A percentile compares a stretch with the other conserved stretches of the same genome.
These are phyloP conservation scores for Zaprionus bogoriensis DNA, from an alignment of 2,888 invertebrate species.

Conservation along the genomic window DNA sequence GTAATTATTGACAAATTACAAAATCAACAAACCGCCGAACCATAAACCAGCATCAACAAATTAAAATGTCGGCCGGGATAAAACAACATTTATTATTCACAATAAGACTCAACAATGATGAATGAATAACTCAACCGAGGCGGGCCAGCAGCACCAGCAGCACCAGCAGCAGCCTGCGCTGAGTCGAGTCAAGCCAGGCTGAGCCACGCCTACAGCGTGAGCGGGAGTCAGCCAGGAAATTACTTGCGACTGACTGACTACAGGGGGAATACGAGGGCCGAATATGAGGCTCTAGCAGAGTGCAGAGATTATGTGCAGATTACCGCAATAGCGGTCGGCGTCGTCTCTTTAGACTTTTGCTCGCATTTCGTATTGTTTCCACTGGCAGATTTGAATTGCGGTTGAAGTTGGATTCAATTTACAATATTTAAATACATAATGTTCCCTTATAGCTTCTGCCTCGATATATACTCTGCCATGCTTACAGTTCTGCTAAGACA, in stretches of 20 bases:
- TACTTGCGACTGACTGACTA: conserved; percentile 20
- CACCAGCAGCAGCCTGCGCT: no score
- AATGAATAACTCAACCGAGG: conserved; percentile 47
- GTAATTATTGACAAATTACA: conserved; percentile 72
- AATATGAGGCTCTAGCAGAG: neutral
- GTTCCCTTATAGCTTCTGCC: no score
- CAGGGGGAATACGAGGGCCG: no score
- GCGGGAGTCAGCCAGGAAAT: conserved; percentile 27
- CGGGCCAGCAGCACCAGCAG: neutral
- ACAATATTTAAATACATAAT: neutral
- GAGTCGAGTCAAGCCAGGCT: conserved; percentile 4
- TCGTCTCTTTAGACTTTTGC: neutral
- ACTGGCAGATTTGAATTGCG: neutral
- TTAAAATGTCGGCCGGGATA: conserved; percentile 66
- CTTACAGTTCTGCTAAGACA: no score
- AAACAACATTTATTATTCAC: conserved; percentile 69
- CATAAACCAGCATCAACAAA: conserved; percentile 70
- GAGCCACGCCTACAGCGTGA: conserved; percentile 1
- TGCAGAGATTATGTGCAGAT: conserved; percentile 39
- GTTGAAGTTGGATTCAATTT: neutral
- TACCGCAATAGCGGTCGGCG: conserved; percentile 35
- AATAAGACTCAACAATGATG: conserved; percentile 64
- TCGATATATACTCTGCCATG: no score
- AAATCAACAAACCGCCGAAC: conserved; percentile 70
- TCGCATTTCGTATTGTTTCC: neutral